A percentile compares a stretch with the other conserved stretches of the same genome.
Conservation (phyloP, 2,113 vertebrate species). For the Bujurquina vittata region DNA sequence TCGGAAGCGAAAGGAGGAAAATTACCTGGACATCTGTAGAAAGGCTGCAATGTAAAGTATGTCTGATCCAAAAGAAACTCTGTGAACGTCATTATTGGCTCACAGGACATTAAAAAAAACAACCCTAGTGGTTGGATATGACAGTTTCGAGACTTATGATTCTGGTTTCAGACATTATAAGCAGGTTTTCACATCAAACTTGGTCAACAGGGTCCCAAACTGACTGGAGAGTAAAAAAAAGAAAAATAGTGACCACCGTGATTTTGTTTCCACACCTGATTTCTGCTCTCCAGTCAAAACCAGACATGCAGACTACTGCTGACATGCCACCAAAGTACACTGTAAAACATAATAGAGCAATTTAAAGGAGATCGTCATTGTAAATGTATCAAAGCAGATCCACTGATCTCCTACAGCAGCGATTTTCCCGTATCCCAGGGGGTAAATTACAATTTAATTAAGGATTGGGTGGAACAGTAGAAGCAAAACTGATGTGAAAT, state of each 20-base stretch:
- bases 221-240: background rate
- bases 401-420: background rate
- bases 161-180: slow-evolving; percentile 30
- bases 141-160: slow-evolving; percentile 34
- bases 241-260: slow-evolving; percentile 14
- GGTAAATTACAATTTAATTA: background rate
- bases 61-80: slow-evolving; percentile 53
- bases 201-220: slow-evolving; percentile 16
- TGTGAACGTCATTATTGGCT: slow-evolving; percentile 53
- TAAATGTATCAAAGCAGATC: slow-evolving; percentile 2
- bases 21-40: slow-evolving; percentile 50
- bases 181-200: slow-evolving; percentile 44
- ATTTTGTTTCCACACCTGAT: slow-evolving; percentile 31
- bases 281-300: slow-evolving; percentile 4
- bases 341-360: slow-evolving; percentile 16
- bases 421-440: background rate
- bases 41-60: slow-evolving; percentile 4
- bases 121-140: background rate
- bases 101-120: slow-evolving; percentile 13
- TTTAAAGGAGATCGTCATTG: background rate
- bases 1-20: slow-evolving; percentile 26
- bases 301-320: background rate
- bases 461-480: background rate
- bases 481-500: background rate
- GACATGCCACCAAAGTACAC: background rate